Percentiles rank a stretch among this genome's conserved stretches.
phyloP scores from a whole-genome alignment of 2,888 invertebrate genomes.

The Tanypteryx hageni region DNA sequence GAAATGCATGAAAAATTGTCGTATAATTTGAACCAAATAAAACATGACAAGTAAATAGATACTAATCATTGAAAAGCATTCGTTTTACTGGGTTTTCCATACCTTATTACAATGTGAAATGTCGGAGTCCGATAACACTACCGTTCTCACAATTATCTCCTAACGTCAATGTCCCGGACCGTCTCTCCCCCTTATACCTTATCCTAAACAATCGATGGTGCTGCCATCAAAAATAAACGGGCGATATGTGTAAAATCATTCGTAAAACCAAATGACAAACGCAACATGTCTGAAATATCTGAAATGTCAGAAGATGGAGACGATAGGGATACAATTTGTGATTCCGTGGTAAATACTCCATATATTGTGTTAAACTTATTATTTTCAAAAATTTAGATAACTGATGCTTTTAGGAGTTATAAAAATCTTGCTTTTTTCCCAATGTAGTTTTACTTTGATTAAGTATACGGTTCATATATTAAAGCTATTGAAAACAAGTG shows the following conservation, averaged over 20 bases:
- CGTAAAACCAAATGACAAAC: slow-evolving; percentile 4
- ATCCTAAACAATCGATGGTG: slow-evolving; percentile 22
- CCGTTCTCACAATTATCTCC: not conserved
- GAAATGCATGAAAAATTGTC: not conserved
- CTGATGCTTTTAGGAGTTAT: not conserved
- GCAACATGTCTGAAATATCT: slow-evolving; percentile 57
- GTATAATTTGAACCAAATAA: not conserved
- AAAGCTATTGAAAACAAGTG: slow-evolving; percentile 66
- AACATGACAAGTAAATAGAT: not conserved
- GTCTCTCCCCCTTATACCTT: not conserved
- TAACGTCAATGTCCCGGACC: not conserved
- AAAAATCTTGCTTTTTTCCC: not conserved
- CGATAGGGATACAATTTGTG: slow-evolving; percentile 85
- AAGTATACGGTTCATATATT: slow-evolving; percentile 64
- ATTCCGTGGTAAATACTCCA: slow-evolving; percentile 84
- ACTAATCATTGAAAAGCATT: not conserved
- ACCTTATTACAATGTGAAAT: not conserved
- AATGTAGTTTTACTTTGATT: slow-evolving; percentile 65
- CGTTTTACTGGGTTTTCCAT: not conserved
- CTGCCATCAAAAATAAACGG: slow-evolving; percentile 8
- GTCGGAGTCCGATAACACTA: not conserved
- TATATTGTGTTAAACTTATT: not conserved
- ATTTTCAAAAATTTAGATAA: slow-evolving; percentile 48
- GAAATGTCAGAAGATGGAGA: slow-evolving; percentile 76
- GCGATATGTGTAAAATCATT: not conserved